Conservation (phyloP, 2,113 vertebrate genomes). For the Stercorarius parasiticus region DNA sequence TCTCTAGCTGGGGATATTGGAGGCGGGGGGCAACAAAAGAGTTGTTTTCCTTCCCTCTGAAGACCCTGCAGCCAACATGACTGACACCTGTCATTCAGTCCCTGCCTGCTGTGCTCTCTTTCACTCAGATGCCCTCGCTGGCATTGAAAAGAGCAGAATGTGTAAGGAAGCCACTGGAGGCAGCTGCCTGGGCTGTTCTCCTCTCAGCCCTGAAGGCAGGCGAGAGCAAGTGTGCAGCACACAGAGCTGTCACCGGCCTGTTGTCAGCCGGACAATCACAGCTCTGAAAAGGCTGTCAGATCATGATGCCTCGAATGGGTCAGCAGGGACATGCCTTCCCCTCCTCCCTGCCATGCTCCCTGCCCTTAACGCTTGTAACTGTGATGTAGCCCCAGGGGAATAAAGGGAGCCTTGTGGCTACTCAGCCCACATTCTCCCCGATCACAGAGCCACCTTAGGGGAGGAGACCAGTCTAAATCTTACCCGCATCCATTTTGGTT, state of each 20-base stretch:
- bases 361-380: background rate
- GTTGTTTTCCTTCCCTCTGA: constrained; percentile 7
- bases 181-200: background rate
- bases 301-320: background rate
- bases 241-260: background rate
- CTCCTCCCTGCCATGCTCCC: background rate
- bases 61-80: background rate
- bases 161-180: constrained; percentile 7
- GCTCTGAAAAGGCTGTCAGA: constrained; percentile 18
- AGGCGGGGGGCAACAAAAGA: background rate
- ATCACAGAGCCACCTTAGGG: background rate
- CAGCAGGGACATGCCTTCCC: background rate
- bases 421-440: background rate
- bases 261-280: background rate
- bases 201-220: background rate
- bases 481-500: background rate
- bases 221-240: background rate
- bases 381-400: background rate
- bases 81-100: constrained; percentile 30
- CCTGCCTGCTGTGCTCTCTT: background rate
- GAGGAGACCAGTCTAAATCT: background rate
- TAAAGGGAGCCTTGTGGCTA: background rate
- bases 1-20: background rate
- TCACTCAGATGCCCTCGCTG: background rate
- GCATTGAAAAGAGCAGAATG: background rate